Evolutionary conservation across 2,888 invertebrate species (phyloP), one percentile per base, ranked within the genome.

Genomic region (Norana najaformis): DNA sequence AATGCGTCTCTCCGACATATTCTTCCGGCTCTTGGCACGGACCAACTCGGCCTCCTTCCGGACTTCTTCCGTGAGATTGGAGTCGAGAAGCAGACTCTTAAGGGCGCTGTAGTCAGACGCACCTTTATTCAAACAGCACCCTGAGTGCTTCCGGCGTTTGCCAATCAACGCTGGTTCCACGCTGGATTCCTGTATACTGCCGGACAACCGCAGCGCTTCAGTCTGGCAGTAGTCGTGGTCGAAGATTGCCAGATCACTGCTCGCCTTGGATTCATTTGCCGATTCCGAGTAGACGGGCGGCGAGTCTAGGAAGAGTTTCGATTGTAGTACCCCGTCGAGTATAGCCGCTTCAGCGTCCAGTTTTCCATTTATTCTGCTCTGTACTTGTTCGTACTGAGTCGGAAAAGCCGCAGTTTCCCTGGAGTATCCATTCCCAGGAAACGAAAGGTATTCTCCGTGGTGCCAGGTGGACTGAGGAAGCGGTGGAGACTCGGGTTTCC

Each of bases 181-280:
- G 69, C 13, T 69, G 30, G 8, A 8, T 30, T 47, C 23, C 4
- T 47, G 4, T 20, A 6, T 2, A 16, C 5, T 30, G 53, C 30
- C 53, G 0, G 53, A 30, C 53, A 30, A 5, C 69, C 30, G n/a
- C 69, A 69, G n/a, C 30, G 69, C 11, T 1, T 69, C 69, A 85
- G 36, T 85, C 85, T 85, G 85, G 85, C 85, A 85, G 36, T 85
- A 85, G 85, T 85, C 37, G 85, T 85, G 85, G 16, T 85, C 85
- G 85, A 85, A 13, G 23, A 85, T 69, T 8, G 69, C 69, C 69
- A n/a, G 69, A 1, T 69, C 69, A n/a, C 16, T 47, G 20, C 23
- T 47, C 23, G 20, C 23, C 23, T 20, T 16, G 47, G 4, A 47
- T 47, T 47, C 69, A n/a, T 2, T 11, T 16, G 0, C n/a, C 6